phyloP scores from a whole-genome alignment of 2,888 invertebrate genomes.

The Lordiphosa fenestrarum region DNA sequence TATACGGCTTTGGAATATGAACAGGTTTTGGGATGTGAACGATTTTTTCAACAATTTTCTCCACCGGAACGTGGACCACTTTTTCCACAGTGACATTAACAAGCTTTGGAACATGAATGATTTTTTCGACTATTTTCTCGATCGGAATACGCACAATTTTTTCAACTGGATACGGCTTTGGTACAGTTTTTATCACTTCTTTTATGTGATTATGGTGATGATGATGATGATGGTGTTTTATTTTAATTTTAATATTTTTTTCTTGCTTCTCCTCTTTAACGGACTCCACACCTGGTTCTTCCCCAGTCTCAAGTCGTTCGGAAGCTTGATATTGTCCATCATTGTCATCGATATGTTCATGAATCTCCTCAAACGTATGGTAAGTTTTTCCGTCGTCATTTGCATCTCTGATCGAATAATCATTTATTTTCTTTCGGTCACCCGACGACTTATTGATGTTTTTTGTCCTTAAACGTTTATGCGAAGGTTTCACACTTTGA shows the following conservation, averaged over 20 bases:
- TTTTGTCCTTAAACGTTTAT: background rate
- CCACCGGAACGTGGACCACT: slow-evolving; percentile 79
- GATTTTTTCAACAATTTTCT: slow-evolving; percentile 80
- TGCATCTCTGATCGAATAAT: slow-evolving; percentile 20
- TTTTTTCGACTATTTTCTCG: slow-evolving; percentile 81
- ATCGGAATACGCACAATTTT: slow-evolving; percentile 79
- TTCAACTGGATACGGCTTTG: slow-evolving; percentile 82
- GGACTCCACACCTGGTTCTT: slow-evolving; percentile 35
- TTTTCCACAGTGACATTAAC: slow-evolving; percentile 82
- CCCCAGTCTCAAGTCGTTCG: slow-evolving; percentile 52
- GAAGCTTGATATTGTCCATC: slow-evolving; percentile 47
- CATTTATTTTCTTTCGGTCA: slow-evolving; percentile 40
- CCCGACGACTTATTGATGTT: slow-evolving; percentile 22
- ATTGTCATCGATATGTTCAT: slow-evolving; percentile 74
- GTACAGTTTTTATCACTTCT: slow-evolving; percentile 83
- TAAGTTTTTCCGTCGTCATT: slow-evolving; percentile 59
- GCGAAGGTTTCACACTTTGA: no score
- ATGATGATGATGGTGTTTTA: slow-evolving; percentile 84
- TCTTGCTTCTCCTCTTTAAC: slow-evolving; percentile 23
- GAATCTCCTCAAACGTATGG: slow-evolving; percentile 76
- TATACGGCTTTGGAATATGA: slow-evolving; percentile 81
- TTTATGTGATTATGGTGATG: slow-evolving; percentile 85
- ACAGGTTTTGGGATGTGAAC: slow-evolving; percentile 82
- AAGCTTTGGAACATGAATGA: slow-evolving; percentile 81
- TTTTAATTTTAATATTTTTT: slow-evolving; percentile 66